A percentile compares a stretch with the other conserved stretches of the same genome.
Conservation (phyloP, 2,113 vertebrate genomes). For the Platichthys flesus region DNA sequence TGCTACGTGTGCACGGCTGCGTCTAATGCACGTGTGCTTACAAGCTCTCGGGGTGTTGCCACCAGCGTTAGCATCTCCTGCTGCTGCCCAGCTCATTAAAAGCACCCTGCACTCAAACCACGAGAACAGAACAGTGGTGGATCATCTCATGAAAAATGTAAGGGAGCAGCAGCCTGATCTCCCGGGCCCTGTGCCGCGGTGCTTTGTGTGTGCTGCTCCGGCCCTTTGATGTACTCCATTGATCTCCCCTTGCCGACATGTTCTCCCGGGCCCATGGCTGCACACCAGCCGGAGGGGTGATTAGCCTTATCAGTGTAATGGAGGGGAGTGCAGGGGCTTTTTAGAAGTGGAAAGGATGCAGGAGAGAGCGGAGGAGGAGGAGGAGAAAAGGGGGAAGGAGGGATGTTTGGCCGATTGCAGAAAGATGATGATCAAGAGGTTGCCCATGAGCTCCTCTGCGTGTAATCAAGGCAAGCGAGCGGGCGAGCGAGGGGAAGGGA, state of each 20-base stretch:
- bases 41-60: conserved; percentile 41
- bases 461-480: conserved; percentile 33
- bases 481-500: conserved; percentile 4
- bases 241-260: conserved; percentile 76
- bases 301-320: conserved; percentile 81
- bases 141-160: conserved; percentile 84
- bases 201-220: conserved; percentile 71
- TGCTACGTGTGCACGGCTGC: conserved; percentile 11
- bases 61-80: conserved; percentile 34
- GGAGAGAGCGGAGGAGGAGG: conserved; percentile 29
- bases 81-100: conserved; percentile 68
- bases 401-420: conserved; percentile 40
- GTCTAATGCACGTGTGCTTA: conserved; percentile 32
- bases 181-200: conserved; percentile 61
- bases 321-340: conserved; percentile 72
- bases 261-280: conserved; percentile 69
- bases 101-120: conserved; percentile 62
- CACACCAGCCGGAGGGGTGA: conserved; percentile 73
- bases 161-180: conserved; percentile 73
- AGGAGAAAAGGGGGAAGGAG: conserved; percentile 16
- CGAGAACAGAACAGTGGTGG: conserved; percentile 68
- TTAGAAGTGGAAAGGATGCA: conserved; percentile 64
- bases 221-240: conserved; percentile 81
- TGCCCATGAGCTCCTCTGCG: conserved; percentile 21
- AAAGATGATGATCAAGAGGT: conserved; percentile 53